phyloP scores from a whole-genome alignment of 1,140 invertebrate species.

The Sipha flava region DNA sequence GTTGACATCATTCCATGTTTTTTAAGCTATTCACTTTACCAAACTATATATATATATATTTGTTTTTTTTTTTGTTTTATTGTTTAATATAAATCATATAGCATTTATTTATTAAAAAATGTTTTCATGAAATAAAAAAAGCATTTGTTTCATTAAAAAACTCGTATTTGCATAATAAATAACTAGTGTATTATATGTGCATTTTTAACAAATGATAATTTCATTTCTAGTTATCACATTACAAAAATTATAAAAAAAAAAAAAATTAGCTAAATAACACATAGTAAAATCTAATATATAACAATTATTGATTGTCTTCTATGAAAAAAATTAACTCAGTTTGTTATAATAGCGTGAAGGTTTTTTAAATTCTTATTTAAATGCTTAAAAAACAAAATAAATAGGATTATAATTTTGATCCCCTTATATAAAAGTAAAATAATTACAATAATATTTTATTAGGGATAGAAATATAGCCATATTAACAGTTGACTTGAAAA shows the following conservation, averaged over 20 bases:
- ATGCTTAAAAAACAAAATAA: neutral
- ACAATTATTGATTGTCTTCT: neutral
- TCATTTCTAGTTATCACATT: neutral
- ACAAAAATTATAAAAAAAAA: no score
- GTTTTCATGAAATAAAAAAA: constrained; percentile 8
- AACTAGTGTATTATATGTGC: constrained; percentile 5
- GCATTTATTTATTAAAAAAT: neutral
- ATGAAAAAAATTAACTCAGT: neutral
- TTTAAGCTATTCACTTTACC: neutral
- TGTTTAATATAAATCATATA: neutral
- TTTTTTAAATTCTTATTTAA: neutral
- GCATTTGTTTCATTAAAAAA: neutral
- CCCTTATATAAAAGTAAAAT: neutral
- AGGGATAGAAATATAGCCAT: neutral
- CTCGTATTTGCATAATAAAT: neutral
- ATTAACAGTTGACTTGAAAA: neutral
- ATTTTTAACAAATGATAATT: constrained; percentile 12
- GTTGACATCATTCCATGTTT: constrained; percentile 21
- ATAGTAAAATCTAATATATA: neutral
- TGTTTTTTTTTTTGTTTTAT: neutral
- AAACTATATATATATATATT: constrained; percentile 10
- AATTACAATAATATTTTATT: neutral
- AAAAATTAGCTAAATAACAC: neutral
- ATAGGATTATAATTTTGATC: neutral
- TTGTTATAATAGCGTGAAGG: neutral